Evolutionary conservation across 2,113 vertebrate genomes (phyloP).

Genomic region (Xyrauchen texanus): DNA sequence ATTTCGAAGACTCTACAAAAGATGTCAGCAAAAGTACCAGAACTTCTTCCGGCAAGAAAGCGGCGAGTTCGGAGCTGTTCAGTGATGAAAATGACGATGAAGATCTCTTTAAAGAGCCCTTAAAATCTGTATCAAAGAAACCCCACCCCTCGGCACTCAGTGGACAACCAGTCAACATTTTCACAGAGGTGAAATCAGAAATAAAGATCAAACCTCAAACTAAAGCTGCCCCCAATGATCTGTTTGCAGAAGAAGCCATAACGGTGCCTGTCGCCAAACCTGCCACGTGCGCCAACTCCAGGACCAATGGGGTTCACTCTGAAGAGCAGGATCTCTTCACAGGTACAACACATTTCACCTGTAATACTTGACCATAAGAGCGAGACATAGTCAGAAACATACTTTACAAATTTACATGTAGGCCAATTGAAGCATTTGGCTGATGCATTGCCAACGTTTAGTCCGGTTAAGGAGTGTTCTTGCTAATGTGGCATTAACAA

Average conservation of each 20-base stretch:
- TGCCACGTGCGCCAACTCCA: conserved; percentile 64
- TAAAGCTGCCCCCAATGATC: conserved; percentile 49
- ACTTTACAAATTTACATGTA: no score
- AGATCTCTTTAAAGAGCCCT: conserved; percentile 39
- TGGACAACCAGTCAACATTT: neutral
- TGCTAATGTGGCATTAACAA: no score
- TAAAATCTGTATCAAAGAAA: conserved; percentile 16
- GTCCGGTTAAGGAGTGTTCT: no score
- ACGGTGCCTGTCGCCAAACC: no score
- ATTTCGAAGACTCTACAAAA: conserved; percentile 36
- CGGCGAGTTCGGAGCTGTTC: conserved; percentile 29
- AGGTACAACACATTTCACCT: conserved; percentile 68
- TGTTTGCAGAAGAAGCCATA: conserved; percentile 65
- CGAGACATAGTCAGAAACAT: no score
- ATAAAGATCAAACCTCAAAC: conserved; percentile 52
- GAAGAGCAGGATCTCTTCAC: conserved; percentile 89
- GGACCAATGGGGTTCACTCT: conserved; percentile 82
- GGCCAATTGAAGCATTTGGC: no score
- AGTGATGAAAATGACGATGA: conserved; percentile 28
- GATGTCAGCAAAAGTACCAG: neutral
- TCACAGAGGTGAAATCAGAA: conserved; percentile 50
- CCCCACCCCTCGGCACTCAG: neutral
- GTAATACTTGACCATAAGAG: neutral
- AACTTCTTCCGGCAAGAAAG: conserved; percentile 14
- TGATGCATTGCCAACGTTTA: no score